Percentiles rank a stretch among this genome's conserved stretches.
phyloP scores from a whole-genome alignment of 2,797 vertebrate species.

The Zenarchopterus dispar region DNA sequence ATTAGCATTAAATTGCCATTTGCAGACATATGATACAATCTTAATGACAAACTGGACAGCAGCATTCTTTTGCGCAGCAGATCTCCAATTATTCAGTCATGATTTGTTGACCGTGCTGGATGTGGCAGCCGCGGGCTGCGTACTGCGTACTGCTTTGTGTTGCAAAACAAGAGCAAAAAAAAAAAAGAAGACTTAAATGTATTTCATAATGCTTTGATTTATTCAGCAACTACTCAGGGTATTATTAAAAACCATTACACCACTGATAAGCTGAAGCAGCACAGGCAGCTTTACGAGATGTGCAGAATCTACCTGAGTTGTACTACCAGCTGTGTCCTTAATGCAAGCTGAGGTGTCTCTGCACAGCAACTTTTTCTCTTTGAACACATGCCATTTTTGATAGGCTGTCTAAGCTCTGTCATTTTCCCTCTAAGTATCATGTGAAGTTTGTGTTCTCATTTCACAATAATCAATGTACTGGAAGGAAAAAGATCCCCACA shows the following conservation, averaged over 20 bases:
- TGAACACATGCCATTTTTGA: slow-evolving; percentile 46
- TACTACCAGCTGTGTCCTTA: slow-evolving; percentile 43
- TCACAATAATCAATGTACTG: slow-evolving; percentile 63
- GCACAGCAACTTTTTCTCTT: slow-evolving; percentile 30
- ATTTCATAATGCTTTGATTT: slow-evolving; percentile 51
- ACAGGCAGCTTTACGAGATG: slow-evolving; percentile 35
- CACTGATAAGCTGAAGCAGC: slow-evolving; percentile 29
- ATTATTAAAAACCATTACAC: slow-evolving; percentile 50
- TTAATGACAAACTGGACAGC: slow-evolving; percentile 61
- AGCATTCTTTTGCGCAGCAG: slow-evolving; percentile 32
- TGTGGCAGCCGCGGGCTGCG: slow-evolving; percentile 29
- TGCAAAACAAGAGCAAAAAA: slow-evolving; percentile 16
- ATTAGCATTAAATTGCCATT: slow-evolving; percentile 67
- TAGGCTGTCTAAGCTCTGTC: slow-evolving; percentile 42
- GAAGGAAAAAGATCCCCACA: slow-evolving; percentile 68
- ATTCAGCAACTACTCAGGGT: slow-evolving; percentile 33
- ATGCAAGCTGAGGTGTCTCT: slow-evolving; percentile 29
- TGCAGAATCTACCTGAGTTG: slow-evolving; percentile 36
- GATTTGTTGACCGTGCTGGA: slow-evolving; percentile 41
- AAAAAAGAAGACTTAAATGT: slow-evolving; percentile 27
- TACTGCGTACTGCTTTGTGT: slow-evolving; percentile 24
- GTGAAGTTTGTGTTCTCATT: slow-evolving; percentile 65
- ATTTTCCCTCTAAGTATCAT: slow-evolving; percentile 60
- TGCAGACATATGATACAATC: slow-evolving; percentile 65
- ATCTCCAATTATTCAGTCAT: slow-evolving; percentile 52